Evolutionary conservation across 2,113 vertebrate species (phyloP), one percentile per base, ranked within the genome.

Genomic region (Grantiella picta): DNA sequence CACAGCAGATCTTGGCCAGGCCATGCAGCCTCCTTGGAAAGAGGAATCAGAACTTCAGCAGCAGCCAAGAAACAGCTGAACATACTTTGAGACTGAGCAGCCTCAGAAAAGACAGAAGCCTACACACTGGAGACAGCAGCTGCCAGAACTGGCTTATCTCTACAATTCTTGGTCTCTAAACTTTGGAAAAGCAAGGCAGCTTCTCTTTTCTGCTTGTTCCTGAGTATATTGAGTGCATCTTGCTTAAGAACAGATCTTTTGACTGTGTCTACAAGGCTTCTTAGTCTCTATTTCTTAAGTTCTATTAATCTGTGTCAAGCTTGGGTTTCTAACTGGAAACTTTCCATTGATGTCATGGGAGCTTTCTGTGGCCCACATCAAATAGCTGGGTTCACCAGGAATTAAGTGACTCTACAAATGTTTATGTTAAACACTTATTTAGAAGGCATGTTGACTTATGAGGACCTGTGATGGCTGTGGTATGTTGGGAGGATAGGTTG

Each of bases 341-440:
- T 96, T 96, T 96, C 90, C 75, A 44, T 59, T 86, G 90, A 90
- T 59, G 63, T 95, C 94, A 82, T 33, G 68, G 80, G 72, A 78
- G 76, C 77, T 92, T 82, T 82, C 66, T 29, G 88, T 87, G 88
- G 94, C 65, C 50, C 63, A 71, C 56, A 77, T 94, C 89, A 90
- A 70, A 78, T 28, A 76, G 76, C 56, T 47, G 12, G 33, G 52
- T 70, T 92, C 75, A 86, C 52, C 56, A 83, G 95, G 82, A 81
- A 56, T 60, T 87, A 65, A 73, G 92, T 95, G 88, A 93, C 95
- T 96, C 73, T 82, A 57, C 81, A 89, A 95, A 96, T 94, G 88
- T 94, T 97, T 86, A 66, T 91, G 76, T 96, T 79, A 90, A 95
- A 71, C 68, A 73, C 93, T 95, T 94, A 21, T 83, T 92, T 94